Evolutionary conservation across 1,140 invertebrate species (phyloP).

Genomic region (Bombus affinis): DNA sequence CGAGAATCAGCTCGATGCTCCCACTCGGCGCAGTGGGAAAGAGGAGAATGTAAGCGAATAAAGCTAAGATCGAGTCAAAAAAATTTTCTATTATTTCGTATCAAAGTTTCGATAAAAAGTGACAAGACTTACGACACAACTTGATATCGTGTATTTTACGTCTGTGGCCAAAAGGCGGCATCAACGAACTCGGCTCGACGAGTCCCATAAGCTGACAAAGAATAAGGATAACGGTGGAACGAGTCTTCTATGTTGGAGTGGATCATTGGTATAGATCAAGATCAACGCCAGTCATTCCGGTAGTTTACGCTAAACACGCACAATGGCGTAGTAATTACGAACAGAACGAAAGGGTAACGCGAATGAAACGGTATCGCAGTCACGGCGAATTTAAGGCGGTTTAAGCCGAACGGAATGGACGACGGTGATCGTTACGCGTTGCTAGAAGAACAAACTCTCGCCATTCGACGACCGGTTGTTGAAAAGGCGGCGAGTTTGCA

Average conservation of each 20-base stretch:
- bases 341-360: background rate
- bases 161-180: background rate
- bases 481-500: constrained; percentile 4
- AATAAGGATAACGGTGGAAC: background rate
- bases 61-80: no score
- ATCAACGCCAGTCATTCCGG: background rate
- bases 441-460: constrained; percentile 1
- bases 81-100: no score
- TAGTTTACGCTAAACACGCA: background rate
- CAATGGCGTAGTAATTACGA: background rate
- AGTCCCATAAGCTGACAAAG: background rate
- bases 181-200: background rate
- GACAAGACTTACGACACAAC: no score
- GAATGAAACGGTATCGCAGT: background rate
- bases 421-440: background rate
- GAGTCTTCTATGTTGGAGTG: background rate
- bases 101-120: no score
- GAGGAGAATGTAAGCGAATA: no score
- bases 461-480: constrained; percentile 1
- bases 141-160: no score
- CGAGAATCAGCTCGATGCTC: no score
- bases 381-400: background rate
- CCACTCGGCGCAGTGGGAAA: no score
- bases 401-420: background rate
- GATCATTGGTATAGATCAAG: background rate